Evolutionary conservation across 2,113 vertebrate species (phyloP).

Genomic region (Sardina pilchardus): DNA sequence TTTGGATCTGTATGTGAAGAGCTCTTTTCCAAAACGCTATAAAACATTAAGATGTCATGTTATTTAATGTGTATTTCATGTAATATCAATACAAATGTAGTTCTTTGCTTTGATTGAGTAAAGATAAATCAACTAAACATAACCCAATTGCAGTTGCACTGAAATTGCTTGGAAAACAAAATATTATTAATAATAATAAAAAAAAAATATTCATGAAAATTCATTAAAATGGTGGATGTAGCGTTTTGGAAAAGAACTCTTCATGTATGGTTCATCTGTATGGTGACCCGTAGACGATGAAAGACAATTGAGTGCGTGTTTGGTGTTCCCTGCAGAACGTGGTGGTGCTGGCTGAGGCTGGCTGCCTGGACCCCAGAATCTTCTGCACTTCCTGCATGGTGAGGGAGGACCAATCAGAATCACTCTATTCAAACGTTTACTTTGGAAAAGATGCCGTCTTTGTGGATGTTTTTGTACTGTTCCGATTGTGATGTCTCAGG

Average conservation of each 20-base stretch:
- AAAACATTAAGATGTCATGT: no score
- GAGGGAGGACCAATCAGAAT: constrained; percentile 57
- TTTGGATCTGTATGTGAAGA: no score
- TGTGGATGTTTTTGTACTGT: not conserved
- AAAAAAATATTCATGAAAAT: no score
- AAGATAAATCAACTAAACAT: no score
- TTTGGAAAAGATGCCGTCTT: not conserved
- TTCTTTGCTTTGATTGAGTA: no score
- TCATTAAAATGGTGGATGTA: no score
- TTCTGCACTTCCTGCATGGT: constrained; percentile 95
- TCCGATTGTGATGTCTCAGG: not conserved
- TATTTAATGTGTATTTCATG: no score
- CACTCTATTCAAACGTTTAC: not conserved
- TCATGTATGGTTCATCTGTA: constrained; percentile 5
- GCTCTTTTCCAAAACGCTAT: no score
- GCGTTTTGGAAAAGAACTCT: not conserved
- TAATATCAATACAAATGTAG: no score
- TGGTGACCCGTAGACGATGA: not conserved
- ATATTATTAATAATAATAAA: no score
- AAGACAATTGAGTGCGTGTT: not conserved
- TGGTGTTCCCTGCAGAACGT: constrained; percentile 78
- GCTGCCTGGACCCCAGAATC: constrained; percentile 85
- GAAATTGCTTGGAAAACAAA: no score
- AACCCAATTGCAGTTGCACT: no score
- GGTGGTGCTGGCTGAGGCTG: constrained; percentile 86